Percentiles rank a stretch among this genome's conserved stretches.
phyloP scores from a whole-genome alignment of 1,140 invertebrate species.

The Pachypsylla venusta region DNA sequence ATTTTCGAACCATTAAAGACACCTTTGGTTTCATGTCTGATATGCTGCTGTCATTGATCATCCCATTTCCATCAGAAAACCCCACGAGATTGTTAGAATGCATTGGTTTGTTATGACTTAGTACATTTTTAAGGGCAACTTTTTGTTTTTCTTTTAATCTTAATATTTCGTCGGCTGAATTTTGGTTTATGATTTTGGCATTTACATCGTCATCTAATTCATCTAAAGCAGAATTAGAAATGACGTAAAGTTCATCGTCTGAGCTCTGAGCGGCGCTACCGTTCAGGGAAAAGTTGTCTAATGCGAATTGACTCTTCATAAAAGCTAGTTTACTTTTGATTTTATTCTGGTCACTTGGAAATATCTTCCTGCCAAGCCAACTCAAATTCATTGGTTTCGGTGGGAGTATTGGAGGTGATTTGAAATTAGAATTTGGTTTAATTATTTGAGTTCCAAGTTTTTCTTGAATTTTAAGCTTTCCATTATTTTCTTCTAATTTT shows the following conservation, averaged over 20 bases:
- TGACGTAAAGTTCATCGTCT: slow-evolving; percentile 24
- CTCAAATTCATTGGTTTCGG: slow-evolving; percentile 38
- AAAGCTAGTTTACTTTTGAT: slow-evolving; percentile 7
- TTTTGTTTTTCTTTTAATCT: too few relatives aligned
- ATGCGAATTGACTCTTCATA: not conserved
- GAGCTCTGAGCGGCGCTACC: slow-evolving; percentile 7
- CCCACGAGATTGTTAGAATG: not conserved
- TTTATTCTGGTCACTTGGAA: slow-evolving; percentile 1
- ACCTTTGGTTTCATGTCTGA: slow-evolving; percentile 20
- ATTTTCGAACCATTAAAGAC: slow-evolving; percentile 25
- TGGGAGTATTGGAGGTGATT: slow-evolving; percentile 43
- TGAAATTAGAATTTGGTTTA: not conserved
- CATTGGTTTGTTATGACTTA: not conserved
- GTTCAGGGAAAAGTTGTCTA: not conserved
- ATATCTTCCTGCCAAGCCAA: not conserved
- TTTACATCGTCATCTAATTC: slow-evolving; percentile 11
- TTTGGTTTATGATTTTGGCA: too few relatives aligned
- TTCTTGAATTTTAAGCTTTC: not conserved
- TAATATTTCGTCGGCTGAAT: too few relatives aligned
- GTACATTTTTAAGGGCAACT: not conserved
- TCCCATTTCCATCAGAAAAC: slow-evolving; percentile 8
- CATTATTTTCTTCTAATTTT: slow-evolving; percentile 1
- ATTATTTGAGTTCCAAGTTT: not conserved
- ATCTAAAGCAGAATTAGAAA: slow-evolving; percentile 24
- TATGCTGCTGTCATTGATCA: not conserved